These are phyloP conservation scores for Caiman crocodilus DNA, from an alignment of 2,797 vertebrate genomes.

Conservation along the genomic window DNA sequence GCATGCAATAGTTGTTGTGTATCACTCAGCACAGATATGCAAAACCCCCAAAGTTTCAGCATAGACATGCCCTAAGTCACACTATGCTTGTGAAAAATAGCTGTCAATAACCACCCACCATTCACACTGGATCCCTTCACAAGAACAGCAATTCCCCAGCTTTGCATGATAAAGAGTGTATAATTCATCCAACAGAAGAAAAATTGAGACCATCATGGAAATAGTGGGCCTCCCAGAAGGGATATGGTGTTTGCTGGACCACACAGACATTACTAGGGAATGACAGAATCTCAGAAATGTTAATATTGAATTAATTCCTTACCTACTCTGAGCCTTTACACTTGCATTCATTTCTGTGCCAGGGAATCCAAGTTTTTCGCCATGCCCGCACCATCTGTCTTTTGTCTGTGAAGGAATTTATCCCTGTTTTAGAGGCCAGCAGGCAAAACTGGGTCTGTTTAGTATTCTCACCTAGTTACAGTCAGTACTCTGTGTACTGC, in stretches of 20 bases:
- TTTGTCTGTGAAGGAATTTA: conserved; percentile 51
- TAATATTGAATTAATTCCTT: conserved; percentile 41
- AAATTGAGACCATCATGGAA: conserved; percentile 25
- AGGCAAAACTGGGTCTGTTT: conserved; percentile 58
- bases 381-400: conserved; percentile 58
- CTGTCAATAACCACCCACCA: neutral
- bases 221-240: neutral
- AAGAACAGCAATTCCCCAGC: neutral
- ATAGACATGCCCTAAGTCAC: neutral
- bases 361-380: conserved; percentile 11
- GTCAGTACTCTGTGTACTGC: conserved; percentile 53
- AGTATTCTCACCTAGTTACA: conserved; percentile 73
- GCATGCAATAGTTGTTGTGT: neutral
- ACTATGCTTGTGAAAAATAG: neutral
- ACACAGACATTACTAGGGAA: conserved; percentile 12
- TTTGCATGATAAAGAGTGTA: neutral
- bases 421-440: conserved; percentile 40
- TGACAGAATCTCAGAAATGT: conserved; percentile 29
- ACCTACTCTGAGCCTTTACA: conserved; percentile 2
- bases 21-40: neutral
- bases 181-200: neutral
- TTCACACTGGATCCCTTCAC: neutral
- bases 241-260: conserved; percentile 32
- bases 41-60: neutral
- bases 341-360: conserved; percentile 18